Conservation (phyloP, 2,113 vertebrate species). For the Willisornis vidua region DNA sequence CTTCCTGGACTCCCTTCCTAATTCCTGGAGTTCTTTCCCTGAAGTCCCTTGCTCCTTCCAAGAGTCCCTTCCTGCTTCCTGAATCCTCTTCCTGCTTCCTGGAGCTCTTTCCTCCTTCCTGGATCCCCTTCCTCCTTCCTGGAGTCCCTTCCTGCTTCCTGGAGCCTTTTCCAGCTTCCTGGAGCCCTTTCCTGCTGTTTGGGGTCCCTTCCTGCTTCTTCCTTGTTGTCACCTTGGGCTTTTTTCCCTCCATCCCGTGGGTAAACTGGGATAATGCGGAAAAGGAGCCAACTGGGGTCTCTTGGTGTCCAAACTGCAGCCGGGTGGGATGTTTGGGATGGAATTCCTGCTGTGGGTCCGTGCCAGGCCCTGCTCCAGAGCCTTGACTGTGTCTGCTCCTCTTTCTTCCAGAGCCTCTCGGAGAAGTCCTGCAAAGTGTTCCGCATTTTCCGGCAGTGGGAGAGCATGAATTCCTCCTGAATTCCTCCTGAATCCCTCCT, state of each 20-base stretch:
- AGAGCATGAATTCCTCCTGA: slow-evolving; percentile 80
- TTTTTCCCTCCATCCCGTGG: fast-evolving
- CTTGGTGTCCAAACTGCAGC: not conserved
- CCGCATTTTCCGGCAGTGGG: slow-evolving; percentile 93
- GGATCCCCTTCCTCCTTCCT: not conserved
- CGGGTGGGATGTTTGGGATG: not conserved
- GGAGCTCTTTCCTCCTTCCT: not conserved
- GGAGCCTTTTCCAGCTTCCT: too few relatives aligned
- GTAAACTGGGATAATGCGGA: fast-evolving
- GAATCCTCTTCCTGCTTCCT: not conserved
- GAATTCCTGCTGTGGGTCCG: not conserved
- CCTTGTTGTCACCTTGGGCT: not conserved
- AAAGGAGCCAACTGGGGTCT: fast-evolving
- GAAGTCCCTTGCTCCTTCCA: too few relatives aligned
- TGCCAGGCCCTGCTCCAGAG: fast-evolving
- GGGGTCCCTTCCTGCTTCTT: not conserved
- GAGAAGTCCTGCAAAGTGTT: slow-evolving; percentile 94
- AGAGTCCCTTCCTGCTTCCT: not conserved
- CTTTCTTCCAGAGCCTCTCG: slow-evolving; percentile 76
- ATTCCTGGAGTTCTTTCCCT: not conserved
- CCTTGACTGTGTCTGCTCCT: not conserved
- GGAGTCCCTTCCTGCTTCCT: not conserved
- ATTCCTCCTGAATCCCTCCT: not conserved
- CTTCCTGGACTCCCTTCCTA: not conserved
- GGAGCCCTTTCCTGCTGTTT: not conserved